A percentile compares a stretch with the other conserved stretches of the same genome.
Conservation (phyloP, 2,888 invertebrate species). For the Epinotia demarniana region DNA sequence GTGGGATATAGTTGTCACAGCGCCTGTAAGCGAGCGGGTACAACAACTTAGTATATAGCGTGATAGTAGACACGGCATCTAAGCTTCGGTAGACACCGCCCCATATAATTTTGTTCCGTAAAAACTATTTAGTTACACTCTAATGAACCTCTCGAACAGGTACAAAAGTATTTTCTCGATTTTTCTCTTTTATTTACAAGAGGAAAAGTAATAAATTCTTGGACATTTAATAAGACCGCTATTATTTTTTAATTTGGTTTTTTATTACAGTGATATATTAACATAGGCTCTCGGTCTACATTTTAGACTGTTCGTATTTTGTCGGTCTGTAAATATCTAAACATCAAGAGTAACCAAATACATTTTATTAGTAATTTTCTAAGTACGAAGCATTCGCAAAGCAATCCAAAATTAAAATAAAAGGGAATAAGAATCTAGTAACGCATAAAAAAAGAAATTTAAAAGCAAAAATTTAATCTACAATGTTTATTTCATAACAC, state of each 20-base stretch:
- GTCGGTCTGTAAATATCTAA: constrained; percentile 52
- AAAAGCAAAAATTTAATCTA: constrained; percentile 60
- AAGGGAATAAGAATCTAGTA: constrained; percentile 52
- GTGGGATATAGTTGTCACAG: constrained; percentile 21
- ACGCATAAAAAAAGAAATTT: constrained; percentile 58
- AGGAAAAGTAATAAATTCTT: constrained; percentile 58
- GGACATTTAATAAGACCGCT: constrained; percentile 55
- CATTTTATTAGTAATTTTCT: constrained; percentile 54
- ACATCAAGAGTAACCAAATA: constrained; percentile 41
- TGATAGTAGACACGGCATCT: constrained; percentile 41
- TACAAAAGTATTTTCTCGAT: constrained; percentile 76
- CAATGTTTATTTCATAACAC: constrained; percentile 52
- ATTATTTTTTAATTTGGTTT: constrained; percentile 54
- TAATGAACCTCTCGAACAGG: constrained; percentile 73
- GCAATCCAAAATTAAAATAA: constrained; percentile 58
- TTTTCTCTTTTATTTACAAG: constrained; percentile 72
- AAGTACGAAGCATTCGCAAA: constrained; percentile 75
- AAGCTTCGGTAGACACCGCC: constrained; percentile 36
- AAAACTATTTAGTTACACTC: constrained; percentile 60
- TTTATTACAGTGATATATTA: constrained; percentile 52
- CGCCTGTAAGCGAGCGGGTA: constrained; percentile 19
- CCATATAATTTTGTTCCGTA: constrained; percentile 52
- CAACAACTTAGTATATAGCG: constrained; percentile 35
- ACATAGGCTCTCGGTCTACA: constrained; percentile 49
- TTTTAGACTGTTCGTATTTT: constrained; percentile 46